These are phyloP conservation scores for Pyrocephalus nanus DNA, from an alignment of 2,797 vertebrate genomes.

Conservation along the genomic window DNA sequence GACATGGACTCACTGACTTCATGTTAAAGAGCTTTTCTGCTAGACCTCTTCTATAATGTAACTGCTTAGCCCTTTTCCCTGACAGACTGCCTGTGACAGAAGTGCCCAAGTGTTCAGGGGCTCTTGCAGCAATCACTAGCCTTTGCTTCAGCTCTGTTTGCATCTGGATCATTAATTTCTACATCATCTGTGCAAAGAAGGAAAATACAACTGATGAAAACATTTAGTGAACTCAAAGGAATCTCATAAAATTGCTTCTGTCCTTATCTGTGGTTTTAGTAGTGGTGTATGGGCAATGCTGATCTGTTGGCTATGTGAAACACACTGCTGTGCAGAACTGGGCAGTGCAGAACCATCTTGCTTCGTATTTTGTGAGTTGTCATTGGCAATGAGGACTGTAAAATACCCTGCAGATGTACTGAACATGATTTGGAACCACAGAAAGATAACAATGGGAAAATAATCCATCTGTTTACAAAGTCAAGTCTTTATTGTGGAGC, in stretches of 20 bases:
- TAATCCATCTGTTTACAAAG: constrained; percentile 21
- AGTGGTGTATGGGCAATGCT: background rate
- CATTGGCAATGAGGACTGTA: background rate
- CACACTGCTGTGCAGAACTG: background rate
- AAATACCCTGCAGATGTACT: background rate
- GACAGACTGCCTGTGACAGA: background rate
- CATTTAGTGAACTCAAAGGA: background rate
- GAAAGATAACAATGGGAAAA: background rate
- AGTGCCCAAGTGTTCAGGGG: background rate
- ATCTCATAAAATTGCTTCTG: background rate
- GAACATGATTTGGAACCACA: background rate
- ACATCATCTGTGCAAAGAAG: background rate
- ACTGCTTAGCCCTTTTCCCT: background rate
- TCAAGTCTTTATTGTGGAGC: background rate
- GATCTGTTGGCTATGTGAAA: background rate
- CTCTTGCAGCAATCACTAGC: background rate
- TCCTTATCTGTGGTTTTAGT: background rate
- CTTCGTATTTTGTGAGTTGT: background rate
- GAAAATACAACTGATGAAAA: background rate
- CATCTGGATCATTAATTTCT: background rate
- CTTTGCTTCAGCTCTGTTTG: background rate
- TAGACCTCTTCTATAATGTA: background rate
- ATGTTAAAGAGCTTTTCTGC: background rate
- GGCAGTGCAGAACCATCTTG: background rate
- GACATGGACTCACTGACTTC: background rate